Percentiles rank a stretch among this genome's conserved stretches.
Conservation (phyloP, 2,797 vertebrate species). For the Helarctos malayanus region DNA sequence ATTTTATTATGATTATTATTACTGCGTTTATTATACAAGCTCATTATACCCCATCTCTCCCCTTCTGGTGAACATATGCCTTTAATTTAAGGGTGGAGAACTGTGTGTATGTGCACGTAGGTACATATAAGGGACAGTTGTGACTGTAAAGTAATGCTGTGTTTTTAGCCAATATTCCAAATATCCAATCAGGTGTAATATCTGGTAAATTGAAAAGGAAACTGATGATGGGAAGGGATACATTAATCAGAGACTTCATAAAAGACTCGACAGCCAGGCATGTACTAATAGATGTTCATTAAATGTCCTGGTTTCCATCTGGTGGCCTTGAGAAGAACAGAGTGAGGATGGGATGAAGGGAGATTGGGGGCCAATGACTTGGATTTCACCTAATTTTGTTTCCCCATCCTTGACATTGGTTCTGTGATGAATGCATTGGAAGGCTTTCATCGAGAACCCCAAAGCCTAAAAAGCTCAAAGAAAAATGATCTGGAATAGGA, state of each 20-base stretch:
- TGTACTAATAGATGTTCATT: slow-evolving; percentile 81
- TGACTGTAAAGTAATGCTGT: slow-evolving; percentile 33
- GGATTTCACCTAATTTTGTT: slow-evolving; percentile 50
- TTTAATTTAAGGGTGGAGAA: slow-evolving; percentile 60
- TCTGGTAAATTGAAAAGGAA: slow-evolving; percentile 77
- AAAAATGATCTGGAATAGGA: background rate
- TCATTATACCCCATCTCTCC: slow-evolving; percentile 37
- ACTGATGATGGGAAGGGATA: slow-evolving; percentile 81
- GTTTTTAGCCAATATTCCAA: slow-evolving; percentile 67
- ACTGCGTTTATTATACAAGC: slow-evolving; percentile 62
- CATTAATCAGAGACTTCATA: slow-evolving; percentile 75
- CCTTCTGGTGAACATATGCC: slow-evolving; percentile 57
- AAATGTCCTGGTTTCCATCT: slow-evolving; percentile 73
- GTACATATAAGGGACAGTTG: background rate
- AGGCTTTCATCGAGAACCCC: background rate
- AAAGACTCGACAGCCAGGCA: slow-evolving; percentile 79
- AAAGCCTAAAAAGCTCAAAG: slow-evolving; percentile 8
- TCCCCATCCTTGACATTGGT: background rate
- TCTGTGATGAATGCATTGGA: background rate
- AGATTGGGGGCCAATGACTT: slow-evolving; percentile 57
- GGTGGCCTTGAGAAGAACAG: slow-evolving; percentile 65
- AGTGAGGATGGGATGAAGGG: slow-evolving; percentile 56
- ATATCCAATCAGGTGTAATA: slow-evolving; percentile 70
- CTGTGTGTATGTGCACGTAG: background rate
- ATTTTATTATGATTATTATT: slow-evolving; percentile 71